Evolutionary conservation across 2,888 invertebrate species (phyloP).

Genomic region (Agrilus mali): DNA sequence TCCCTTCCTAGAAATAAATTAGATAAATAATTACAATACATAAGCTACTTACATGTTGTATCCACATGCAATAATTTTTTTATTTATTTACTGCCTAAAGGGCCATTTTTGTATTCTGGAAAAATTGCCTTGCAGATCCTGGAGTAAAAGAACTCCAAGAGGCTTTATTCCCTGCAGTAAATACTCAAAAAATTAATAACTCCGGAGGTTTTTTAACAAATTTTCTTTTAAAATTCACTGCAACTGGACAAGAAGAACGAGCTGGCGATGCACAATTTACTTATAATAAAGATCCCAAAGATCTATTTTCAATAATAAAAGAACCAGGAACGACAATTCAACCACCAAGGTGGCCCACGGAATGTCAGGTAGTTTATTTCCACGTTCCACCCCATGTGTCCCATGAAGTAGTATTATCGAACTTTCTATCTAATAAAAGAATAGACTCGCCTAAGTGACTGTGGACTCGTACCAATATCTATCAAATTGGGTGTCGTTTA

Average conservation of each 20-base stretch:
- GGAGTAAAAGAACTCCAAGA: slow-evolving; percentile 55
- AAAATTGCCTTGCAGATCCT: slow-evolving; percentile 9
- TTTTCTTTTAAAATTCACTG: slow-evolving; percentile 55
- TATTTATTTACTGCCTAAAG: no score
- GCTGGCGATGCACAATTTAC: slow-evolving; percentile 37
- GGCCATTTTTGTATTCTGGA: no score
- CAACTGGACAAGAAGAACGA: slow-evolving; percentile 12
- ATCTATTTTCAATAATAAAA: slow-evolving; percentile 41
- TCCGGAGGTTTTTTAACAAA: slow-evolving; percentile 40
- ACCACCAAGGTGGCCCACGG: slow-evolving; percentile 77
- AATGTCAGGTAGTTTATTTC: slow-evolving; percentile 59
- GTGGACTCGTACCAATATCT: no score
- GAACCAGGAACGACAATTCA: slow-evolving; percentile 45
- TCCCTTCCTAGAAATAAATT: no score
- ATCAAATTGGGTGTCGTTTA: no score
- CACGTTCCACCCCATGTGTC: no score
- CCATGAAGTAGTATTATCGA: no score
- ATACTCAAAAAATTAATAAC: slow-evolving; percentile 13
- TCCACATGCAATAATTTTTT: no score
- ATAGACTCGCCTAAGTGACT: no score
- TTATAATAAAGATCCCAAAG: slow-evolving; percentile 57
- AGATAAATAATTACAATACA: no score
- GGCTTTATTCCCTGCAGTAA: slow-evolving; percentile 44
- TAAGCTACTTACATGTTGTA: no score
- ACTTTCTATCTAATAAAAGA: no score